These are phyloP conservation scores for Anorthoa munda DNA, from an alignment of 2,888 invertebrate species.

Conservation along the genomic window DNA sequence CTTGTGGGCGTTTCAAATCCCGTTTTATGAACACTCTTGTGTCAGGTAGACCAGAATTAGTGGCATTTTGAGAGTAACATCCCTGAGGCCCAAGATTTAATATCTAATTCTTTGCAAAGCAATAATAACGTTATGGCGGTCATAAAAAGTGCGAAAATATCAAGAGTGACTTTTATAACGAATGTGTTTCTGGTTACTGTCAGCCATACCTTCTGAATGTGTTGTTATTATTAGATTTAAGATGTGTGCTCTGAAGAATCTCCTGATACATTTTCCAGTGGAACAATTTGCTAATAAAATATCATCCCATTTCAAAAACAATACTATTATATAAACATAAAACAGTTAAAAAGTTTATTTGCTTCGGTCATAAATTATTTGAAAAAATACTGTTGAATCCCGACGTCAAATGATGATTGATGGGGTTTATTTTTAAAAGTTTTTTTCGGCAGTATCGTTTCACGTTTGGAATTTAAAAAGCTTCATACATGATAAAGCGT, in stretches of 20 bases:
- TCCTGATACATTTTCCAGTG: constrained; percentile 39
- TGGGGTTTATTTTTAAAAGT: constrained; percentile 43
- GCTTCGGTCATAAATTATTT: constrained; percentile 39
- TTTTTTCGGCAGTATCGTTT: constrained; percentile 31
- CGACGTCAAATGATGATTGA: constrained; percentile 43
- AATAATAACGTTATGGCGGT: constrained; percentile 63
- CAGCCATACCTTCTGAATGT: constrained; percentile 45
- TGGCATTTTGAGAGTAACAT: constrained; percentile 28
- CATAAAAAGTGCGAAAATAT: constrained; percentile 66
- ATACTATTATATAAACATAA: constrained; percentile 13
- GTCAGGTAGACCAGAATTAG: constrained; percentile 36
- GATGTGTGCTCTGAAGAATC: constrained; percentile 30
- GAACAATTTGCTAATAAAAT: constrained; percentile 40
- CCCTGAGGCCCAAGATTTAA: constrained; percentile 40
- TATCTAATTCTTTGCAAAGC: constrained; percentile 52
- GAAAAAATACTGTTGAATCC: constrained; percentile 39
- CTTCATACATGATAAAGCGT: constrained; percentile 32
- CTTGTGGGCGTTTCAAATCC: constrained; percentile 24
- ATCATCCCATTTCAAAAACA: constrained; percentile 34
- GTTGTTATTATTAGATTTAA: constrained; percentile 64
- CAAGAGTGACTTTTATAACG: constrained; percentile 59
- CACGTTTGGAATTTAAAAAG: constrained; percentile 47
- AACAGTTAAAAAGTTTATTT: constrained; percentile 19
- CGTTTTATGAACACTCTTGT: constrained; percentile 29
- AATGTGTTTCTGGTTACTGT: constrained; percentile 60